A percentile compares a stretch with the other conserved stretches of the same genome.
Evolutionary conservation across 2,113 vertebrate species (phyloP).

Genomic region (Microcebus lehilahytsara): DNA sequence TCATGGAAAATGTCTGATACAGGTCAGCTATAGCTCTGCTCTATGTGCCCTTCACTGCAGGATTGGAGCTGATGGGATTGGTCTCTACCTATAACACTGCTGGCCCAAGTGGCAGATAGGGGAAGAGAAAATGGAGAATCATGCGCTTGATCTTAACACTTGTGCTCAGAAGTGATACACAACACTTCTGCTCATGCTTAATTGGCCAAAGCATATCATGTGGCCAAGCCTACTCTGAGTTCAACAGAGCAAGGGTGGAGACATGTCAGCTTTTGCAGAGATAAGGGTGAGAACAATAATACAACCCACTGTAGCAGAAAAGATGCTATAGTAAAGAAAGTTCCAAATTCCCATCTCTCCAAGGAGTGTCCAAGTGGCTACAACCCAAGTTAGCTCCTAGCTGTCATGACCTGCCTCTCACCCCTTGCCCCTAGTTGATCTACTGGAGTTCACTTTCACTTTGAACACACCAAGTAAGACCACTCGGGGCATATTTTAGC

Average conservation of each 20-base stretch:
- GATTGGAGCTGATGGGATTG: not conserved
- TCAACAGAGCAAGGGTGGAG: not conserved
- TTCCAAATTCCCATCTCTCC: not conserved
- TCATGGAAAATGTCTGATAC: not conserved
- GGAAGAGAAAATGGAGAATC: not conserved
- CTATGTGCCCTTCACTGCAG: not conserved
- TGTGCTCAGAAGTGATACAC: constrained; percentile 26
- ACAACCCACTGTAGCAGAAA: not conserved
- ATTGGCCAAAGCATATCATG: not conserved
- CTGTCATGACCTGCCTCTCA: not conserved
- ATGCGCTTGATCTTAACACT: not conserved
- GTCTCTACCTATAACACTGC: not conserved
- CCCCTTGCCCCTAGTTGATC: not conserved
- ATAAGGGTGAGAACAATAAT: not conserved
- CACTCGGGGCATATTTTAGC: not conserved
- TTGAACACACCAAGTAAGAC: not conserved
- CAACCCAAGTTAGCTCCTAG: not conserved
- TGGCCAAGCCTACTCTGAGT: not conserved
- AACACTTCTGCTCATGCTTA: constrained; percentile 18
- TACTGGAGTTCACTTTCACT: constrained; percentile 7
- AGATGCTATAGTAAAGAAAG: not conserved
- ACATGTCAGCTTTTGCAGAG: not conserved
- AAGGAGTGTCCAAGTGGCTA: not conserved
- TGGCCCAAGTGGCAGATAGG: not conserved
- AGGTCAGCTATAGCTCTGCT: not conserved